Conservation (phyloP, 2,797 vertebrate genomes). For the Semaprochilodus insignis region DNA sequence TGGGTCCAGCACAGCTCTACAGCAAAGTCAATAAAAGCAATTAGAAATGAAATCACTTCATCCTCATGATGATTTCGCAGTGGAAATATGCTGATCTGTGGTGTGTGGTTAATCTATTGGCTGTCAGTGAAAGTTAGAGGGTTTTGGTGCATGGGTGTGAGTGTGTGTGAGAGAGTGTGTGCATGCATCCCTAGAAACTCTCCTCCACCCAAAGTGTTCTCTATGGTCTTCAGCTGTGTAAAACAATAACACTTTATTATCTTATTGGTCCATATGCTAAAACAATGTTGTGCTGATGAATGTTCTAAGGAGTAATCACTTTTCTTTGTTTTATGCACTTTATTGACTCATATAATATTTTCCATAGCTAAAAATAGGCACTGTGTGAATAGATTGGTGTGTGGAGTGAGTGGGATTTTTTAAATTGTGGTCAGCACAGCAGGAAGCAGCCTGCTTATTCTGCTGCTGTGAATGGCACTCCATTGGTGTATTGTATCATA, state of each 20-base stretch:
- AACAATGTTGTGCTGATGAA: background rate
- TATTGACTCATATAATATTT: background rate
- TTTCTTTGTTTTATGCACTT: conserved; percentile 8
- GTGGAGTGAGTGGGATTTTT: conserved; percentile 32
- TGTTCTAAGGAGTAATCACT: background rate
- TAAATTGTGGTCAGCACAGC: conserved; percentile 17
- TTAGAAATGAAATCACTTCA: conserved; percentile 61
- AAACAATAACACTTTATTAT: conserved; percentile 32
- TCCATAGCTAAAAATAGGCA: background rate
- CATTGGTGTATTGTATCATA: background rate
- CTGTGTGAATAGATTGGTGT: conserved; percentile 21
- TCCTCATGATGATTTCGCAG: conserved; percentile 50
- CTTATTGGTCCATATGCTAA: background rate
- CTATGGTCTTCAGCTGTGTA: background rate
- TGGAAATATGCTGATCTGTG: conserved; percentile 60
- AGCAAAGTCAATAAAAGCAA: conserved; percentile 62
- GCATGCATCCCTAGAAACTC: background rate
- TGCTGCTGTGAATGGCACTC: conserved; percentile 5
- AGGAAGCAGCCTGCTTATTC: conserved; percentile 25
- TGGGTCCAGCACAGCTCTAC: conserved; percentile 42
- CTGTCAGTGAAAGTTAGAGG: conserved; percentile 34
- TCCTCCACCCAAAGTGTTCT: conserved; percentile 26
- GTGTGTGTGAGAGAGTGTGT: conserved; percentile 1
- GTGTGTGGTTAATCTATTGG: conserved; percentile 45
- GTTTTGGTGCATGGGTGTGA: conserved; percentile 22